Evolutionary conservation across 1,140 invertebrate genomes (phyloP).

Genomic region (Drosophila asahinai): DNA sequence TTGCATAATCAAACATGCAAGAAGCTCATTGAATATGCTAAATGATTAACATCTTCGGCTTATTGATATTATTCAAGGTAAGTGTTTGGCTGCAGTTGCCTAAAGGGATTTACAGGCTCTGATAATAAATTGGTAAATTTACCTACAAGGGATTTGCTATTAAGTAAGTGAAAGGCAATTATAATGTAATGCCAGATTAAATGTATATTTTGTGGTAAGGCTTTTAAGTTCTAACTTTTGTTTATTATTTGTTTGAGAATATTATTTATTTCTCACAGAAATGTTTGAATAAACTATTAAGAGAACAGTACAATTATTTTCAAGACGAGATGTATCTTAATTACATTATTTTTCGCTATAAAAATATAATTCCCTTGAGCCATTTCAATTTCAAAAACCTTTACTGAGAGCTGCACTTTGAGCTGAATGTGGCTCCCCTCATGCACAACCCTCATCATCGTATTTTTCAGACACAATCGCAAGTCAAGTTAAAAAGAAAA

Average conservation of each 20-base stretch:
- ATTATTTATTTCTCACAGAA: neutral
- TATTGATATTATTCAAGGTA: slow-evolving; percentile 24
- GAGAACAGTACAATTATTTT: neutral
- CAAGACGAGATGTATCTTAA: too few relatives aligned
- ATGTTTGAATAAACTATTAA: neutral
- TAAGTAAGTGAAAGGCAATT: neutral
- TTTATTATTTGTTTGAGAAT: neutral
- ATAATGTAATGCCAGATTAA: neutral
- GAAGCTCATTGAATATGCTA: slow-evolving; percentile 26
- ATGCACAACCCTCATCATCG: neutral
- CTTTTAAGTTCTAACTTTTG: neutral
- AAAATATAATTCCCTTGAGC: neutral
- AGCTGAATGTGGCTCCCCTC: neutral
- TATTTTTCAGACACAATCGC: slow-evolving; percentile 22
- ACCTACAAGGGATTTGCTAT: neutral
- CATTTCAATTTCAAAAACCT: neutral
- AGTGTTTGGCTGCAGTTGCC: slow-evolving; percentile 1
- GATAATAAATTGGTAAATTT: slow-evolving; percentile 2
- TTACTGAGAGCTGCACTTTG: neutral
- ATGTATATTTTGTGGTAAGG: neutral
- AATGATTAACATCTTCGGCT: slow-evolving; percentile 19
- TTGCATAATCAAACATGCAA: slow-evolving; percentile 24
- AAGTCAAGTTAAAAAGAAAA: slow-evolving; percentile 44
- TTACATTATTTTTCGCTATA: too few relatives aligned
- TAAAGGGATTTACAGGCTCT: neutral